A percentile compares a stretch with the other conserved stretches of the same genome.
phyloP scores from a whole-genome alignment of 2,797 vertebrate species.

The Peromyscus aztecus region DNA sequence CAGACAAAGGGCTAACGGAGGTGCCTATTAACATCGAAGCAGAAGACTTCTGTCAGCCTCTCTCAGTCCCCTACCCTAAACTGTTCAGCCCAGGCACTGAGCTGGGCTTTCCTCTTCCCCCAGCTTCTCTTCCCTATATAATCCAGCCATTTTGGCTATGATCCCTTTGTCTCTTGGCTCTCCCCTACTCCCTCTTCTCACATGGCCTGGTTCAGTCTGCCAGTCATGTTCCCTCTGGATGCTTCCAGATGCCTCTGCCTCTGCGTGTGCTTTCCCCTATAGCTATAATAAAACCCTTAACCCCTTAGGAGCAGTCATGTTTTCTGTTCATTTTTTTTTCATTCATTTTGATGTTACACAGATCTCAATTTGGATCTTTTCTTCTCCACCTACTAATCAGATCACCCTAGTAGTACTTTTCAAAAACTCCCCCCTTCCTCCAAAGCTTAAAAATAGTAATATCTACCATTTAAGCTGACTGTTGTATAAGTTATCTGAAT shows the following conservation, averaged over 20 bases:
- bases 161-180: background rate
- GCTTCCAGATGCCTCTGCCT: background rate
- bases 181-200: background rate
- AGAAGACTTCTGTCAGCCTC: background rate
- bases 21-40: background rate
- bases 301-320: background rate
- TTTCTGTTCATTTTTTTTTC: background rate
- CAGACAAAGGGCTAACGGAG: background rate
- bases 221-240: background rate
- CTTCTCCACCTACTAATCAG: background rate
- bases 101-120: background rate
- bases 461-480: background rate
- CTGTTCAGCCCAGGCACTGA: background rate
- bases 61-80: background rate
- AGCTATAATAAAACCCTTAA: background rate
- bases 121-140: background rate
- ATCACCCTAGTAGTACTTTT: background rate
- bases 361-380: slow-evolving; percentile 24
- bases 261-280: too few relatives aligned
- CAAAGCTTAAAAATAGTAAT: background rate
- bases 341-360: background rate
- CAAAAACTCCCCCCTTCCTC: background rate
- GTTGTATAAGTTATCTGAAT: background rate
- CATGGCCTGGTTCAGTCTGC: background rate
- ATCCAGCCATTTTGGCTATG: background rate